Conservation (phyloP, 2,888 invertebrate genomes). For the Eulithis prunata region DNA sequence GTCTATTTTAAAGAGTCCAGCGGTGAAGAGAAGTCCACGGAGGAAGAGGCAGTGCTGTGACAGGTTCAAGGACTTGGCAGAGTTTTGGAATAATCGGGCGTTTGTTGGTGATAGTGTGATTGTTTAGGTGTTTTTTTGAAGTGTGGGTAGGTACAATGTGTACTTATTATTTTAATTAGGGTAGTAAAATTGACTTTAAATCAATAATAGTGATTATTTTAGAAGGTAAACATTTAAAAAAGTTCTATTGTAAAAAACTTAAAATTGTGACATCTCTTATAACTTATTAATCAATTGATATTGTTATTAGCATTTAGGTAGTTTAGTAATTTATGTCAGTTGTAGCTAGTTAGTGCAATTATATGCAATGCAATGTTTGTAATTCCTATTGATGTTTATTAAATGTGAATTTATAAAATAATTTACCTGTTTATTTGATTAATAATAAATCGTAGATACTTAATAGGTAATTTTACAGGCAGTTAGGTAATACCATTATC, state of each 20-base stretch:
- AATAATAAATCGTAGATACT: not conserved
- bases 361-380: too few species aligned
- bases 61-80: conserved; percentile 68
- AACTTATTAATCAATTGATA: too few species aligned
- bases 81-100: conserved; percentile 67
- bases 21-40: conserved; percentile 57
- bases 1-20: conserved; percentile 60
- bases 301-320: too few species aligned
- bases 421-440: not conserved
- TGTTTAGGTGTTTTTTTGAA: conserved; percentile 20
- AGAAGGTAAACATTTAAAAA: not conserved
- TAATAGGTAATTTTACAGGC: too few species aligned
- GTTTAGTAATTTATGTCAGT: too few species aligned
- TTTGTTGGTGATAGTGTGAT: conserved; percentile 41
- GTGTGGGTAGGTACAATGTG: conserved; percentile 27
- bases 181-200: not conserved
- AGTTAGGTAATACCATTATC: too few species aligned
- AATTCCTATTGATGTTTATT: too few species aligned
- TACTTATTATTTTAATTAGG: conserved; percentile 5
- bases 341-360: too few species aligned
- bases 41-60: conserved; percentile 63
- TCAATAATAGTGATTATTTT: not conserved
- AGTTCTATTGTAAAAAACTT: too few species aligned
- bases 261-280: too few species aligned
- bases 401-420: not conserved